phyloP scores from a whole-genome alignment of 2,888 invertebrate species.

The Trachelus tabidus region DNA sequence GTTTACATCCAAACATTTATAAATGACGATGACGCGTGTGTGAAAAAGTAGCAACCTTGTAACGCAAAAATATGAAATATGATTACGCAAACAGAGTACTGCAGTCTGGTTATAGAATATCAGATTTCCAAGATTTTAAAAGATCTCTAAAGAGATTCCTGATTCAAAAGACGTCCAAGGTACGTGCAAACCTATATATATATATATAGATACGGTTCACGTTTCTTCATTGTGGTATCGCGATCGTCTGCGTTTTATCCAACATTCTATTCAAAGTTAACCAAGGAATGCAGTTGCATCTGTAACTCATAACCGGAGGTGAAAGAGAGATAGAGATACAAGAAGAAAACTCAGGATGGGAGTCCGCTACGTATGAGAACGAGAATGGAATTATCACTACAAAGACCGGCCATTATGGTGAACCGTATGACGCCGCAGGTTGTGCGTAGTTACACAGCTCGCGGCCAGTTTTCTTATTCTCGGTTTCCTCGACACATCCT shows the following conservation, averaged over 20 bases:
- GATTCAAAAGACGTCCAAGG: not conserved
- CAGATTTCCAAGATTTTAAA: not conserved
- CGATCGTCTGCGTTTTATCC: not conserved
- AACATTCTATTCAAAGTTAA: not conserved
- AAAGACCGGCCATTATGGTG: conserved; percentile 27
- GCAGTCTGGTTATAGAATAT: not conserved
- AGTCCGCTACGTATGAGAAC: conserved; percentile 2
- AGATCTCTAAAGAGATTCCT: not conserved
- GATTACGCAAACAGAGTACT: not conserved
- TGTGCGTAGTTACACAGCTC: conserved; percentile 1
- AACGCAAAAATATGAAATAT: not conserved
- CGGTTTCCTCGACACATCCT: conserved; percentile 7
- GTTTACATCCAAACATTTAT: not conserved
- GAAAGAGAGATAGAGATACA: not conserved
- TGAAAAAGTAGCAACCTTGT: not conserved
- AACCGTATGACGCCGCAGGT: conserved; percentile 5
- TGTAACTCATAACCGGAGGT: not conserved
- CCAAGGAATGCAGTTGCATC: not conserved
- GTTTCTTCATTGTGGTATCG: not conserved
- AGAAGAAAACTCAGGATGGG: conserved; percentile 10
- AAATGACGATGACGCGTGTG: not conserved
- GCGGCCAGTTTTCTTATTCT: conserved; percentile 9
- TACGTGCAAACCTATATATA: not conserved
- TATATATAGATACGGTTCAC: not conserved
- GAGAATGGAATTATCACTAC: conserved; percentile 31